A percentile compares a stretch with the other conserved stretches of the same genome.
These are phyloP conservation scores for Thymallus thymallus DNA, from an alignment of 2,113 vertebrate species.

Conservation along the genomic window DNA sequence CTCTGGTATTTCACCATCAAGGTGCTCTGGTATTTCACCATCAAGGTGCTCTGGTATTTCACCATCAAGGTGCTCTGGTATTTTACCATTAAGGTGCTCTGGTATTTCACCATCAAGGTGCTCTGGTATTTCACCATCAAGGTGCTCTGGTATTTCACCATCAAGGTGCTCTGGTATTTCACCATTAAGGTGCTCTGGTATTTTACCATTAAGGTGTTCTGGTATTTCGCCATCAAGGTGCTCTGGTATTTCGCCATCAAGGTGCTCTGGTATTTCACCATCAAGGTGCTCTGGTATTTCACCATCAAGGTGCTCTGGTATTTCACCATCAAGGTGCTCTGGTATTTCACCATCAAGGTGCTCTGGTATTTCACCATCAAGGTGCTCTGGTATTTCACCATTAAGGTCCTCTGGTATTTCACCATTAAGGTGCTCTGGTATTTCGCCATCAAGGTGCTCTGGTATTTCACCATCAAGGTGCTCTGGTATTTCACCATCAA, in stretches of 20 bases:
- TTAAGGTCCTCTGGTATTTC: not conserved
- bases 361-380: not conserved
- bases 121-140: not conserved
- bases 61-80: not conserved
- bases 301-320: not conserved
- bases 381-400: not conserved
- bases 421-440: not conserved
- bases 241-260: not conserved
- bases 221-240: not conserved
- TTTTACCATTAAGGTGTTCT: conserved; percentile 1
- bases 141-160: not conserved
- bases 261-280: not conserved
- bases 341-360: not conserved
- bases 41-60: not conserved
- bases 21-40: not conserved
- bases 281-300: not conserved
- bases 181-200: not conserved
- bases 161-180: not conserved
- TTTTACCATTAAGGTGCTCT: conserved; percentile 2
- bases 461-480: not conserved
- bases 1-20: not conserved
- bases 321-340: conserved; percentile 2
- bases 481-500: not conserved
- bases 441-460: conserved; percentile 2
- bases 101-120: not conserved